phyloP scores from a whole-genome alignment of 2,888 invertebrate genomes.

The Tubulanus polymorphus region DNA sequence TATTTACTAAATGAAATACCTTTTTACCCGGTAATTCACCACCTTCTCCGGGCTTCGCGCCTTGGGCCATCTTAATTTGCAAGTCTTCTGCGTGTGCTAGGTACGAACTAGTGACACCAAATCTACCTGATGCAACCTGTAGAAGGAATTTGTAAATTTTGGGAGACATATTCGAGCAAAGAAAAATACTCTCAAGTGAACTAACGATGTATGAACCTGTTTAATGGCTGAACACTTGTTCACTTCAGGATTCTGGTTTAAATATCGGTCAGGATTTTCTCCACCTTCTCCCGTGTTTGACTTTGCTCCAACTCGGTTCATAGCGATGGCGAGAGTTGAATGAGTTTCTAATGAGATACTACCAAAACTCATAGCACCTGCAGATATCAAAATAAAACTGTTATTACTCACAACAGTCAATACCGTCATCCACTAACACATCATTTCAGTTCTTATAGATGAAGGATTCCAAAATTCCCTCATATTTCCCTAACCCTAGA shows the following conservation, averaged over 20 bases:
- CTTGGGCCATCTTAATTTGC: conserved; percentile 99
- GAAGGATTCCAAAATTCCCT: no score
- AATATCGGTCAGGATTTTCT: conserved; percentile 66
- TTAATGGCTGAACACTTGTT: conserved; percentile 93
- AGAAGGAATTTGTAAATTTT: conserved; percentile 1
- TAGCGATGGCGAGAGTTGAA: conserved; percentile 88
- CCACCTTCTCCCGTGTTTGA: conserved; percentile 99
- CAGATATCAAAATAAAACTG: no score
- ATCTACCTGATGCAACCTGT: conserved; percentile 90
- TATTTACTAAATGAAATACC: no score
- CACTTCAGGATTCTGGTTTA: conserved; percentile 72
- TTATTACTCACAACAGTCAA: no score
- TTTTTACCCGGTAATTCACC: conserved; percentile 90
- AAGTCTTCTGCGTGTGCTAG: conserved; percentile 95
- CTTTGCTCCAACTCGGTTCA: conserved; percentile 96
- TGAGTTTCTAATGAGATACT: conserved; percentile 97
- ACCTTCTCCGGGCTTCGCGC: conserved; percentile 98
- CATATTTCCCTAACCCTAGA: no score
- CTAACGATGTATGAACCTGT: conserved; percentile 59
- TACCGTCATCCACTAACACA: no score
- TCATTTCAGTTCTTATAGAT: no score
- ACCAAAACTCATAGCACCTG: conserved; percentile 94
- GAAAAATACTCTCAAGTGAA: not conserved
- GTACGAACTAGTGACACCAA: conserved; percentile 97
- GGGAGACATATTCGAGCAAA: not conserved